Conservation (phyloP, 2,888 invertebrate genomes). For the Aphidoletes aphidimyza region DNA sequence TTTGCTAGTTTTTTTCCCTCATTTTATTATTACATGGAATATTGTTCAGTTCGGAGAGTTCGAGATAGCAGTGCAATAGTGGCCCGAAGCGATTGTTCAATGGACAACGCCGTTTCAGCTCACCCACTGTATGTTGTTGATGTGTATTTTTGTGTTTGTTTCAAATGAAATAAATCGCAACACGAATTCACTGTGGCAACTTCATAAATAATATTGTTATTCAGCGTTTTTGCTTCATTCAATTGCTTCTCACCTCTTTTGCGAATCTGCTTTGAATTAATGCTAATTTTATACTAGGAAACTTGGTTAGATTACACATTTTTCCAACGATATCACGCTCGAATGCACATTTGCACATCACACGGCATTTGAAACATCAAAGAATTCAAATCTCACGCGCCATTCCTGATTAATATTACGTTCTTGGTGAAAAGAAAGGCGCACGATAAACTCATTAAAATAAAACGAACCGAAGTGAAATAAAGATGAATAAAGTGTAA, state of each 20-base stretch:
- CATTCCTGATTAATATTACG: too few relatives aligned
- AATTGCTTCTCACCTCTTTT: neutral
- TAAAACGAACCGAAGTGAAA: slow-evolving; percentile 7
- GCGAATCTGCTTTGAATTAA: neutral
- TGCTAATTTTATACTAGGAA: slow-evolving; percentile 42
- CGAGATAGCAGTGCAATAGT: neutral
- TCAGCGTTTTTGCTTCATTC: neutral
- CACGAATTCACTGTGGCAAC: neutral
- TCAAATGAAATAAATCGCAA: neutral
- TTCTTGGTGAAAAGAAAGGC: neutral
- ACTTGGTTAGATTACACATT: neutral
- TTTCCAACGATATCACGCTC: neutral
- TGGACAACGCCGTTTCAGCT: neutral
- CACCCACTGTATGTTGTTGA: too few relatives aligned
- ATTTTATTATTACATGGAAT: slow-evolving; percentile 11
- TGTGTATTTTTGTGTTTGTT: neutral
- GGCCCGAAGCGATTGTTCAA: neutral
- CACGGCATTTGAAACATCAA: neutral
- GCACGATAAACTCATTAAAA: slow-evolving; percentile 11
- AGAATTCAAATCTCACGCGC: slow-evolving; percentile 20
- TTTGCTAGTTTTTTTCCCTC: neutral
- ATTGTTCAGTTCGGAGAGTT: neutral
- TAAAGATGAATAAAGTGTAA: slow-evolving; percentile 25
- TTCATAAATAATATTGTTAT: slow-evolving; percentile 35
- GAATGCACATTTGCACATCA: neutral